Base-by-base conservation (phyloP, 1,140 invertebrate genomes). In the Saccostrea glomerata region DNA sequence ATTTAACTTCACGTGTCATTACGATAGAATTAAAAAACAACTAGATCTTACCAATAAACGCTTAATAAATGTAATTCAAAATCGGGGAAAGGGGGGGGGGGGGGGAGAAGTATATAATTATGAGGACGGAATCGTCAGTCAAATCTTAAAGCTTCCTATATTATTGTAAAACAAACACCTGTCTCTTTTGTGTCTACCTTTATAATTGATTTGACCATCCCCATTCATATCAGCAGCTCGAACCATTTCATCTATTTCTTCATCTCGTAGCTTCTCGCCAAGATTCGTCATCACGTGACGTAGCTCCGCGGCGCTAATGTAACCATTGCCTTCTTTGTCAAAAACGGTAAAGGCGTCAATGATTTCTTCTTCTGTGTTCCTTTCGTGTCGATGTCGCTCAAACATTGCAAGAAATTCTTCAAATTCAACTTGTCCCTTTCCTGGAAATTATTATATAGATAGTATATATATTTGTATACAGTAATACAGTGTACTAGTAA, bases 321-420 rank as follows among this genome's bases (percentile, higher is more conserved):
- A 97, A 92, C 99, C 99, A 92, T 99, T 98, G 95, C 99, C 98
- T 94, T 97, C 96, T 96, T 99, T 99, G 96, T 99, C 99, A 96
- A 99, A 99, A 92, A 99, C 96, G 95, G 99, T 99, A 95, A 99
- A 96, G 96, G 98, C 99, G 96, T 99, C 99, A 93, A 99, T 96
- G 96, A 99, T 99, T 96, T 99, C 99, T 95, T 99, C 98, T 95
- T 98, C 99, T 93, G 97, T 97, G 90, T 99, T 99, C 93, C 97
- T 97, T 94, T 99, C 98, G 96, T 99, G 99, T 95, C 99, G 98
- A 95, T 99, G 98, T 96, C 98, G 98, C 90, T 97, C 96, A 98
- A 98, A 98, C 88, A 92, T 88, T 0, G 86, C 90, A 63, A 97
- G 94, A 94, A 97, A 98, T 94, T 99, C 98, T 94, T 98, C 98